Conservation (phyloP, 37 sponge, comb jelly and placozoan genomes). For the Corticium candelabrum region DNA sequence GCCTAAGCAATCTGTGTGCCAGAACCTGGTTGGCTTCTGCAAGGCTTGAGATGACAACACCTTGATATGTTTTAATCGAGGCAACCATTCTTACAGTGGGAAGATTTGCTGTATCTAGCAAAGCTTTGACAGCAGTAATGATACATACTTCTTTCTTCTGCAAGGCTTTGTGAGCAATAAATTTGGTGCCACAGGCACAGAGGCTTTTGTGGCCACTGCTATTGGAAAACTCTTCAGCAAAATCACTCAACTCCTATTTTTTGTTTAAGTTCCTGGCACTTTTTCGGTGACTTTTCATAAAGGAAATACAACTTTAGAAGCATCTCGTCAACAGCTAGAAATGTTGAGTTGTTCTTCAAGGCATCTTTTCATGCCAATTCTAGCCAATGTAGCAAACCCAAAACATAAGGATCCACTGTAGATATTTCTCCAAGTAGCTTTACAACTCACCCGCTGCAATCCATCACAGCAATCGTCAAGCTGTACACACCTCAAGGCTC, state of each 20-base stretch:
- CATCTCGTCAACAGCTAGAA: background rate
- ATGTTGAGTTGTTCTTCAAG: background rate
- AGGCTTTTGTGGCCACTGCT: background rate
- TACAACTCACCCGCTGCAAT: background rate
- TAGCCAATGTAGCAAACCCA: constrained; percentile 26
- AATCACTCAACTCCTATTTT: background rate
- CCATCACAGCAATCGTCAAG: background rate
- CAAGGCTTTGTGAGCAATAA: background rate
- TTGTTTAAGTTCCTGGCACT: background rate
- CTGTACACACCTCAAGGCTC: background rate
- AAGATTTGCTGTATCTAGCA: no score
- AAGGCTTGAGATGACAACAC: no score
- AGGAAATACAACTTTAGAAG: background rate
- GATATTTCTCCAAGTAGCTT: background rate
- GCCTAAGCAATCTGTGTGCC: no score
- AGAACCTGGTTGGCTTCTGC: no score
- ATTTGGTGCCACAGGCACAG: background rate
- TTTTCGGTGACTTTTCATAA: background rate
- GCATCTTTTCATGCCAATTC: background rate
- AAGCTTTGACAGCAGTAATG: background rate
- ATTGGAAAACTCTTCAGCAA: no score
- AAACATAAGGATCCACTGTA: background rate
- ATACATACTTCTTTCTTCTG: background rate
- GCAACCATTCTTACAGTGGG: background rate
- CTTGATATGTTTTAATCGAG: background rate